Conservation (phyloP, 2,888 invertebrate genomes). For the Hemistola chrysoprasaria region DNA sequence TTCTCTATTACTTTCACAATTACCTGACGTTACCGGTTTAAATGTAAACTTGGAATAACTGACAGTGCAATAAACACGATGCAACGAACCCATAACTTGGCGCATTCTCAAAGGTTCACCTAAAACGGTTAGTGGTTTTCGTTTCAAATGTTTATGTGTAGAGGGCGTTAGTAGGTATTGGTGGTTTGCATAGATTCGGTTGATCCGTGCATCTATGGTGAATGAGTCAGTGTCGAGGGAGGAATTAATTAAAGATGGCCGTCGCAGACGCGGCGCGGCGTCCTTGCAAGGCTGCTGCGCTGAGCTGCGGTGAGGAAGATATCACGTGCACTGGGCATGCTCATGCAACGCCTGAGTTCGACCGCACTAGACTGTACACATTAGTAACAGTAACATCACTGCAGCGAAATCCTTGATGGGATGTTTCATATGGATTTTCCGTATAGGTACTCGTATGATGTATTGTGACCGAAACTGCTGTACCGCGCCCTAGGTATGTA, state of each 20-base stretch:
- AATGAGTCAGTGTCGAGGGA: constrained; percentile 64
- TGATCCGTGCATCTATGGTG: constrained; percentile 37
- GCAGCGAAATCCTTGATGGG: too few relatives aligned
- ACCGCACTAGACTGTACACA: constrained; percentile 4
- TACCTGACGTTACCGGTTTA: constrained; percentile 12
- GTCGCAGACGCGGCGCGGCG: constrained; percentile 74
- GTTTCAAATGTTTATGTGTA: constrained; percentile 25
- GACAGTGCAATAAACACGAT: constrained; percentile 22
- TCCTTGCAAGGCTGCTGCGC: constrained; percentile 77
- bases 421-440: too few relatives aligned
- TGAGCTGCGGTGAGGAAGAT: constrained; percentile 28
- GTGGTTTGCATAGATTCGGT: constrained; percentile 12
- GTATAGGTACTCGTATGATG: too few relatives aligned
- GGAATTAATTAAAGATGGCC: constrained; percentile 71
- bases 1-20: neutral
- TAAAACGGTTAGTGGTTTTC: constrained; percentile 22
- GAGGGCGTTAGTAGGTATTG: constrained; percentile 25
- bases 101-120: constrained; percentile 27
- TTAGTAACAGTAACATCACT: constrained; percentile 6
- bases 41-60: constrained; percentile 19
- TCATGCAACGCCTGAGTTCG: constrained; percentile 18
- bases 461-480: too few relatives aligned
- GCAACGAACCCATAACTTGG: constrained; percentile 32
- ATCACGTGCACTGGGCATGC: constrained; percentile 56
- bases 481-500: too few relatives aligned